Conservation (phyloP, 2,888 invertebrate species). For the Apodemia hepburni region DNA sequence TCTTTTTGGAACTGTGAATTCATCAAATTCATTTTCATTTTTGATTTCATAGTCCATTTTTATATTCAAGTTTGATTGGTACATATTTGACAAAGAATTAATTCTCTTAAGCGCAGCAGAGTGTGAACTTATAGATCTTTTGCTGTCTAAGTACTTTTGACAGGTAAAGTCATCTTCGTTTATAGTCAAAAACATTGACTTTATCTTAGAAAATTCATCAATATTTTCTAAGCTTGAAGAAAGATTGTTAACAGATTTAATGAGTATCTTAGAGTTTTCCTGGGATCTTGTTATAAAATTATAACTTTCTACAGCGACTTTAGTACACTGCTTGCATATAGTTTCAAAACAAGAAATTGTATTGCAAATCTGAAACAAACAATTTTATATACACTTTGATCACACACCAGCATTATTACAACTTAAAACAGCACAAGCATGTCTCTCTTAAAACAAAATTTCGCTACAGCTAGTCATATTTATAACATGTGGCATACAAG, state of each 20-base stretch:
- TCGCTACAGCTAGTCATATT: no score
- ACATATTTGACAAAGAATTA: slow-evolving; percentile 23
- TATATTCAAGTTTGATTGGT: slow-evolving; percentile 25
- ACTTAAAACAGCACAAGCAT: neutral
- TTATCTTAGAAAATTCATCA: slow-evolving; percentile 31
- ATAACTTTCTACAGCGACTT: slow-evolving; percentile 43
- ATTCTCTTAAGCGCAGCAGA: slow-evolving; percentile 41
- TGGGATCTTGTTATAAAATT: slow-evolving; percentile 45
- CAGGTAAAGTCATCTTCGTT: slow-evolving; percentile 41
- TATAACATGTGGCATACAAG: no score
- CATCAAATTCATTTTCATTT: slow-evolving; percentile 18
- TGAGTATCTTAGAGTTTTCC: slow-evolving; percentile 41
- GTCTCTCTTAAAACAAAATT: no score
- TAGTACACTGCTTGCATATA: slow-evolving; percentile 48
- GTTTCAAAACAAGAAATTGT: slow-evolving; percentile 42
- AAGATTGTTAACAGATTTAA: slow-evolving; percentile 40
- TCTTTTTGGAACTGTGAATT: slow-evolving; percentile 16
- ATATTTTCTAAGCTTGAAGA: slow-evolving; percentile 38
- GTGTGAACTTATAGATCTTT: slow-evolving; percentile 29
- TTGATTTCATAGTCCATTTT: slow-evolving; percentile 28
- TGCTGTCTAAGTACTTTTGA: slow-evolving; percentile 46
- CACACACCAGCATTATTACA: neutral
- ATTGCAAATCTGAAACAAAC: slow-evolving; percentile 46
- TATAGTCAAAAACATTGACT: slow-evolving; percentile 48
- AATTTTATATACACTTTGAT: neutral